A percentile compares a stretch with the other conserved stretches of the same genome.
Evolutionary conservation across 92 coral and sea anemone genomes (phyloP).

Genomic region (Epizoanthus scotinus): DNA sequence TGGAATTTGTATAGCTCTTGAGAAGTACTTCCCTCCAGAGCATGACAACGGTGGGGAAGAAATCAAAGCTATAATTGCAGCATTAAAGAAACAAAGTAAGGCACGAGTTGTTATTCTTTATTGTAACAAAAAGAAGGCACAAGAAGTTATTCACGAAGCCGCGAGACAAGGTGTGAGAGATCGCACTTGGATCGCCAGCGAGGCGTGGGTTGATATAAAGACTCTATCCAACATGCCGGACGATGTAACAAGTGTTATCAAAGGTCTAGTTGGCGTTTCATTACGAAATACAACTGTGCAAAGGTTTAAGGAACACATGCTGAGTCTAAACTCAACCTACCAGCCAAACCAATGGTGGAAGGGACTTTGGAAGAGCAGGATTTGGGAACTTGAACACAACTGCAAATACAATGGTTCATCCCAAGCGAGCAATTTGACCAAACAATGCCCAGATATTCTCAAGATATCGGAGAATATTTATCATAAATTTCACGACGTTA

Average conservation of each 20-base stretch:
- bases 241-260: slow-evolving; percentile 43
- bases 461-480: slow-evolving; percentile 51
- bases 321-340: slow-evolving; percentile 57
- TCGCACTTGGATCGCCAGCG: slow-evolving; percentile 88
- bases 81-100: slow-evolving; percentile 45
- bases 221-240: slow-evolving; percentile 33
- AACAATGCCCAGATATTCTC: slow-evolving; percentile 47
- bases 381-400: slow-evolving; percentile 48
- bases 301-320: slow-evolving; percentile 48
- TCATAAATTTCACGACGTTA: slow-evolving; percentile 53
- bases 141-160: slow-evolving; percentile 54
- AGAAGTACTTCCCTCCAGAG: slow-evolving; percentile 55
- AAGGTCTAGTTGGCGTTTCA: slow-evolving; percentile 79
- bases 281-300: slow-evolving; percentile 57
- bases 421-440: background rate
- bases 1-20: slow-evolving; percentile 75
- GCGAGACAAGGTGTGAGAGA: slow-evolving; percentile 44
- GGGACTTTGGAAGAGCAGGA: slow-evolving; percentile 53
- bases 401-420: slow-evolving; percentile 53
- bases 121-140: slow-evolving; percentile 42
- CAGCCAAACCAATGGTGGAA: slow-evolving; percentile 73
- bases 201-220: slow-evolving; percentile 69
- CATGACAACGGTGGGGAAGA: slow-evolving; percentile 13
- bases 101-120: slow-evolving; percentile 69
- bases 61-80: slow-evolving; percentile 54